Conservation (phyloP, 1,140 invertebrate species). For the Drosophila nannoptera region DNA sequence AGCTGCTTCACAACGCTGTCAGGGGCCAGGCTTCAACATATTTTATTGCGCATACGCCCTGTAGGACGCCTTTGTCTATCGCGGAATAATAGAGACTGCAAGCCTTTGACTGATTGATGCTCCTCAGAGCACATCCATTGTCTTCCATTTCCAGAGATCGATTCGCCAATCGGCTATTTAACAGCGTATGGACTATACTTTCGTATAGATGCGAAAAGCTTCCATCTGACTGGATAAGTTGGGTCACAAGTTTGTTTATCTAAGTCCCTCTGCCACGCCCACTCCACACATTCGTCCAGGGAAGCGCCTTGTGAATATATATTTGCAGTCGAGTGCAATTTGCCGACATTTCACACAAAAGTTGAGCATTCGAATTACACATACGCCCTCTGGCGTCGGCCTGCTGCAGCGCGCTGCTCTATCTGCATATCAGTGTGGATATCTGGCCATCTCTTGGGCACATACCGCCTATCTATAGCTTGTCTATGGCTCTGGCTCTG, state of each 20-base stretch:
- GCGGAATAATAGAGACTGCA: neutral
- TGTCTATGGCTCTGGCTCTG: slow-evolving; percentile 36
- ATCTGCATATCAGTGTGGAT: slow-evolving; percentile 5
- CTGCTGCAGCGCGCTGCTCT: slow-evolving; percentile 1
- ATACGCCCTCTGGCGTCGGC: slow-evolving; percentile 21
- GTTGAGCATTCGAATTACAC: slow-evolving; percentile 16
- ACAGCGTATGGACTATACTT: no score
- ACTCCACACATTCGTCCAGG: no score
- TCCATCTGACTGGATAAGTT: no score
- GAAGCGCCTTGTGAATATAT: no score
- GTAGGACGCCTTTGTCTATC: slow-evolving; percentile 9
- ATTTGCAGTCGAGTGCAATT: no score
- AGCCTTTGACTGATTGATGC: neutral
- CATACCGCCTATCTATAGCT: slow-evolving; percentile 28
- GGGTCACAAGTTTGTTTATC: no score
- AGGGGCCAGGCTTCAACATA: slow-evolving; percentile 24
- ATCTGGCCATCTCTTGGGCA: slow-evolving; percentile 37
- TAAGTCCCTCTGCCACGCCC: no score
- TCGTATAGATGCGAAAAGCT: no score
- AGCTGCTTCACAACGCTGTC: slow-evolving; percentile 28
- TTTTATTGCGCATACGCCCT: slow-evolving; percentile 47
- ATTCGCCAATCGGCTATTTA: no score
- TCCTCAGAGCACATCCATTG: no score
- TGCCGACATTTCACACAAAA: neutral
- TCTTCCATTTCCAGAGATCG: no score